Evolutionary conservation across 2,888 invertebrate genomes (phyloP).

Genomic region (Acanthosepion pharaonis): DNA sequence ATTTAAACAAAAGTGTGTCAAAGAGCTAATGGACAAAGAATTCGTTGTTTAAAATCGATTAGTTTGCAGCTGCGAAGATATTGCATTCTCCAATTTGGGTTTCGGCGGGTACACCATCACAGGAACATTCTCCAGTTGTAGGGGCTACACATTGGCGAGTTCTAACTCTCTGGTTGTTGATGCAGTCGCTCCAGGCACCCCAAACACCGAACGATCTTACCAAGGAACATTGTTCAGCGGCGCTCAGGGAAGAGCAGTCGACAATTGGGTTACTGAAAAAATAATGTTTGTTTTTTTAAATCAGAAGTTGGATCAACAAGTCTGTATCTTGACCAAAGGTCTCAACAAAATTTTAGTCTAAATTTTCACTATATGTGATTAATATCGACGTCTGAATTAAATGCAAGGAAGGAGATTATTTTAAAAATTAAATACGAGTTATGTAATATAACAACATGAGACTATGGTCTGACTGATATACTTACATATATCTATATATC

Average conservation of each 20-base stretch:
- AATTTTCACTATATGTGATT: too few species aligned
- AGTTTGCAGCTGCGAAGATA: not conserved
- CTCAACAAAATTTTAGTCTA: too few species aligned
- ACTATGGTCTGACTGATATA: too few species aligned
- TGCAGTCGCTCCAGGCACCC: constrained; percentile 36
- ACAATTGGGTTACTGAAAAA: not conserved
- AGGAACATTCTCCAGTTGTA: not conserved
- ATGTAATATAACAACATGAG: too few species aligned
- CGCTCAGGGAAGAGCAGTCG: not conserved
- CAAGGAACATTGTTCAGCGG: not conserved
- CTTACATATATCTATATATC: too few species aligned
- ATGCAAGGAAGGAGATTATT: too few species aligned
- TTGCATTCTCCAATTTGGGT: constrained; percentile 25
- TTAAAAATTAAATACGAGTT: too few species aligned
- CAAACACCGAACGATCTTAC: constrained; percentile 35
- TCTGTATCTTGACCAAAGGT: too few species aligned
- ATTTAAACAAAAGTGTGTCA: not conserved
- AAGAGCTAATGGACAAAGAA: not conserved
- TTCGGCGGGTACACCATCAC: constrained; percentile 25
- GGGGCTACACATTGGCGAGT: not conserved
- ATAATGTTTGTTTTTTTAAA: not conserved
- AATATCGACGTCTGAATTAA: too few species aligned
- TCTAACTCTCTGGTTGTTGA: constrained; percentile 14
- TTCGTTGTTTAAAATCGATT: not conserved
- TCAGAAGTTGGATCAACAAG: too few species aligned